Percentiles rank a stretch among this genome's conserved stretches.
Conservation (phyloP, 2,888 invertebrate species). For the Napeogenes inachia region DNA sequence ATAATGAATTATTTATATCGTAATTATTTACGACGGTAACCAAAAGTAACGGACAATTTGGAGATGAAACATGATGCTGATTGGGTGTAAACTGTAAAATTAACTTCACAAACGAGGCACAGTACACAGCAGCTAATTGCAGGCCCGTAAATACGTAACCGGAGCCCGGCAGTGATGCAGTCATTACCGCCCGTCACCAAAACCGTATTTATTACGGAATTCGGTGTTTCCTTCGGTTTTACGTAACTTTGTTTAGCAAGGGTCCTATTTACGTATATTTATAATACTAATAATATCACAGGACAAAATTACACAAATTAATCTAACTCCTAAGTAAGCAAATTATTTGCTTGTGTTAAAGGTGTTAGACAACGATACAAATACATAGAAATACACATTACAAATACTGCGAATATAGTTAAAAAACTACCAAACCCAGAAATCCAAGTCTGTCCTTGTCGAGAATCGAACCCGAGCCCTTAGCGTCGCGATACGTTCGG, state of each 20-base stretch:
- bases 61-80: neutral
- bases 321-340: too few relatives aligned
- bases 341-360: too few relatives aligned
- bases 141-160: slow-evolving; percentile 29
- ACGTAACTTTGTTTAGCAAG: slow-evolving; percentile 11
- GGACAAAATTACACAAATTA: too few relatives aligned
- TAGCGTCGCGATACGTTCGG: too few relatives aligned
- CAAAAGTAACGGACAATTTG: neutral
- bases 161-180: slow-evolving; percentile 22
- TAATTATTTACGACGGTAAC: too few relatives aligned
- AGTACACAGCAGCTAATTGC: slow-evolving; percentile 21
- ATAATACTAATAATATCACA: neutral
- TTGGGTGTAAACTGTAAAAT: neutral
- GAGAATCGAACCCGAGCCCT: too few relatives aligned
- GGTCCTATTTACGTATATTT: neutral
- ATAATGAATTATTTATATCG: too few relatives aligned
- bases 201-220: slow-evolving; percentile 28
- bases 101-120: neutral
- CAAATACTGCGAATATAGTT: too few relatives aligned
- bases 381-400: too few relatives aligned
- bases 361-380: too few relatives aligned
- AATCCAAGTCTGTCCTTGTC: too few relatives aligned
- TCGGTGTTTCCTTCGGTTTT: slow-evolving; percentile 23
- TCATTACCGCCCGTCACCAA: slow-evolving; percentile 28
- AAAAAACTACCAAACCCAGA: too few relatives aligned